phyloP scores from a whole-genome alignment of 23 tunicate genomes.

The Halocynthia aurantium region DNA sequence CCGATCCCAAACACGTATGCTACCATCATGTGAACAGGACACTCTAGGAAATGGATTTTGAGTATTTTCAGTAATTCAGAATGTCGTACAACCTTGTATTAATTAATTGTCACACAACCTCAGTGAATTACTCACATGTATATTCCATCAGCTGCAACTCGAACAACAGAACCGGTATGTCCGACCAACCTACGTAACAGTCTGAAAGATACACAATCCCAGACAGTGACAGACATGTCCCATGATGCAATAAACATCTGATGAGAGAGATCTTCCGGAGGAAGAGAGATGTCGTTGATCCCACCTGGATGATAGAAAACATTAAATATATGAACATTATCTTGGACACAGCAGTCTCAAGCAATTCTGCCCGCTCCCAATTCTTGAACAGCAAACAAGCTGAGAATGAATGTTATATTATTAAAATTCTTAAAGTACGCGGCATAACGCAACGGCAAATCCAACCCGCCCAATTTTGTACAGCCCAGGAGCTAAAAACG shows the following conservation, averaged over 20 bases:
- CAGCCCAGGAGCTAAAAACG: too few relatives aligned
- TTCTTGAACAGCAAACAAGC: too few relatives aligned
- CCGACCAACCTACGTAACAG: constrained; percentile 21
- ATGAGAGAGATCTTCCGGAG: constrained; percentile 34
- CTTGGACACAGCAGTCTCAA: too few relatives aligned
- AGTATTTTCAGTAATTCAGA: background rate
- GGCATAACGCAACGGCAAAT: too few relatives aligned
- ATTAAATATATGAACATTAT: background rate
- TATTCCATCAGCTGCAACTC: constrained; percentile 41
- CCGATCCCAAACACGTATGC: constrained; percentile 51
- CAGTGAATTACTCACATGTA: constrained; percentile 38
- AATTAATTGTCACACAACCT: background rate
- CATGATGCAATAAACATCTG: constrained; percentile 59
- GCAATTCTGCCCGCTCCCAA: too few relatives aligned
- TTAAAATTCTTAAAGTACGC: too few relatives aligned
- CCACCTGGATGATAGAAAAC: constrained; percentile 45
- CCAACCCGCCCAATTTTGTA: too few relatives aligned
- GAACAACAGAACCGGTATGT: constrained; percentile 49
- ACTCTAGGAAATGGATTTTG: constrained; percentile 22
- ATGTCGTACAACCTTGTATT: background rate
- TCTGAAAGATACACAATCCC: constrained; percentile 32
- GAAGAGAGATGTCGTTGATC: constrained; percentile 30
- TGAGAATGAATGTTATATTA: too few relatives aligned
- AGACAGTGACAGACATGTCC: constrained; percentile 56
- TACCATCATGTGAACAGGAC: constrained; percentile 73